phyloP scores from a whole-genome alignment of 2,797 vertebrate species.

The Catamblyrhynchus diadema region DNA sequence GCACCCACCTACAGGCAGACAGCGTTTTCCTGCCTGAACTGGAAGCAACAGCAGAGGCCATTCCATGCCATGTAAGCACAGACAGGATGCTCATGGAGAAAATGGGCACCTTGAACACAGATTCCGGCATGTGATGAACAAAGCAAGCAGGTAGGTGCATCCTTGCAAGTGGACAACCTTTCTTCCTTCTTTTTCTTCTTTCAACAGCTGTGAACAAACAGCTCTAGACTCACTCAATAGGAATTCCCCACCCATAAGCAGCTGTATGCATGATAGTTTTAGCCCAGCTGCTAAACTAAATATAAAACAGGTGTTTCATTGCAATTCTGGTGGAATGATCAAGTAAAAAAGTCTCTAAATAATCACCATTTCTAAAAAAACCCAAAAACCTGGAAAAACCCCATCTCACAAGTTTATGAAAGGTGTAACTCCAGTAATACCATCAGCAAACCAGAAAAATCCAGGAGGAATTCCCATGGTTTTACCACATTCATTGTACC shows the following conservation, averaged over 20 bases:
- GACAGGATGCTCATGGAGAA: background rate
- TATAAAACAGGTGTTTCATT: background rate
- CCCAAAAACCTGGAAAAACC: fast-evolving
- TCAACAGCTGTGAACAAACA: background rate
- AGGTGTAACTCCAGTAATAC: background rate
- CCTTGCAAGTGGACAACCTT: background rate
- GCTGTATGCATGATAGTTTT: background rate
- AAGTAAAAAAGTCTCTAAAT: background rate
- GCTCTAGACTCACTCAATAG: background rate
- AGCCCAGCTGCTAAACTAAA: background rate
- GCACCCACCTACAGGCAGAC: background rate
- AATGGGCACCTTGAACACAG: background rate
- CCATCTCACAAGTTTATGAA: background rate
- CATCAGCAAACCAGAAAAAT: background rate
- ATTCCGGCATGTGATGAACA: background rate
- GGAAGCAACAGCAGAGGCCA: too few relatives aligned
- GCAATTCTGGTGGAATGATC: background rate
- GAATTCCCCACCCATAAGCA: background rate
- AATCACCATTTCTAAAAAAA: background rate
- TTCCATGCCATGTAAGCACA: background rate
- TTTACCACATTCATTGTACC: background rate
- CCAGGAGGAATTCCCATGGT: fast-evolving
- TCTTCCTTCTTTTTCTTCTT: background rate
- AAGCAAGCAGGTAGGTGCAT: background rate
- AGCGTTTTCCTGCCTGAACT: background rate